Base-by-base conservation (phyloP, 2,888 invertebrate genomes). In the Resseliella maxima region DNA sequence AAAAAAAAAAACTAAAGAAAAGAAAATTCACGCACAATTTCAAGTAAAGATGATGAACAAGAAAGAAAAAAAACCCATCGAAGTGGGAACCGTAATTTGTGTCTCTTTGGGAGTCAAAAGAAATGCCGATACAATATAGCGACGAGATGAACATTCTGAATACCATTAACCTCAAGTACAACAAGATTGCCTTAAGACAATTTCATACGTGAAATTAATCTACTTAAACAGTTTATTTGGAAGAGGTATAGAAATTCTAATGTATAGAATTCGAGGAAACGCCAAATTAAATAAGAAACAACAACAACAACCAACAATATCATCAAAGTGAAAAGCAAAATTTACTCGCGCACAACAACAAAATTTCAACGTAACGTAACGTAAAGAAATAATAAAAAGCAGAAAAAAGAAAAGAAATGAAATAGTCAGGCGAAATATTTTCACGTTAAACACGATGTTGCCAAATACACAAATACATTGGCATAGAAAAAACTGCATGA, bases 121-220 rank as follows among this genome's bases (percentile, higher is more conserved):
- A 59, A 24, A 24, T 59, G 41, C 41, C 24, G 59, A 59, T 24
- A 5, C 59, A 27, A 27, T 50, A 50, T n/a, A 41, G 41, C 41
- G 41, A 41, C 5, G 41, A 59, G 24, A 59, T 3, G 5, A 59
- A 72, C 38, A 24, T 83, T 38, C 24, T 38, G 24, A 83, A 83
- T 38, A 38, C 83, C 83, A 38, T 83, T 83, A 83, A 36, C n/a
- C 83, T 36, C 83, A 83, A 83, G 83, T 83, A 83, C 83, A 83
- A 38, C 38, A n/a, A n/a, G 12, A 83, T 83, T 21, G 83, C 83
- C 38, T n/a, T 38, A 38, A 83, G 83, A 83, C 83, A 83, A 83
- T 38, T 83, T 83, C 83, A 38, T 38, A 83, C 83, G 83, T 83
- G 18, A 83, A 83, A 38, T 83, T 83, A 83, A 83, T 83, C 36